Conservation (phyloP, 2,113 vertebrate species). For the Apus apus region DNA sequence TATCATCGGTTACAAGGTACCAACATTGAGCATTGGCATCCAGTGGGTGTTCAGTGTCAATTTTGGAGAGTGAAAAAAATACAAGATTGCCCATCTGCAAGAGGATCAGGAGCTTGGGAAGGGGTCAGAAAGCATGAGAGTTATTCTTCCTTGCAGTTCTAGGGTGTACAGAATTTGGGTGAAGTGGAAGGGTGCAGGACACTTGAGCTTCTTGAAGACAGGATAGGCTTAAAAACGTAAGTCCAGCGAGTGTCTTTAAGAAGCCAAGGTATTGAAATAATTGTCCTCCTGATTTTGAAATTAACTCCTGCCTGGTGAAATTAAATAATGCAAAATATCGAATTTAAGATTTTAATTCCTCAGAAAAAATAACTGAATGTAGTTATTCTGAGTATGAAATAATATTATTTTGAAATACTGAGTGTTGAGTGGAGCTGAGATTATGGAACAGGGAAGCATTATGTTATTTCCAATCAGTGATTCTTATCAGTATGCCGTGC, state of each 20-base stretch:
- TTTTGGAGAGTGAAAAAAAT: constrained; percentile 54
- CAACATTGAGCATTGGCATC: constrained; percentile 4
- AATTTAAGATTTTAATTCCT: background rate
- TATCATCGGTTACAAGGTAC: constrained; percentile 10
- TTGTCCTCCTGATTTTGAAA: background rate
- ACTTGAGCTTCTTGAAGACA: background rate
- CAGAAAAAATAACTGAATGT: background rate
- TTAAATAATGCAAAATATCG: background rate
- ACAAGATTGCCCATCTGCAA: background rate
- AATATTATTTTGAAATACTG: background rate
- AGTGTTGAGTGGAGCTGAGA: background rate
- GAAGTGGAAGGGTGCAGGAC: background rate
- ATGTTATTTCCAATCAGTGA: background rate
- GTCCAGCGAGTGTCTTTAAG: background rate
- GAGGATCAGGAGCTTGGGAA: background rate
- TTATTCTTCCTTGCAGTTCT: background rate
- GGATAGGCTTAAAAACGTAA: background rate
- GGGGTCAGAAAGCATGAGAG: background rate
- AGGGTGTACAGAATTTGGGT: background rate
- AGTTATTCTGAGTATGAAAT: background rate
- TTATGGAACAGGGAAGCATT: background rate
- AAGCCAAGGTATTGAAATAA: background rate
- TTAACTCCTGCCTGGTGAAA: background rate
- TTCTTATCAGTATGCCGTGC: background rate
- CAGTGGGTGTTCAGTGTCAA: constrained; percentile 39